Conservation (phyloP, 2,797 vertebrate genomes). For the Dicrostonyx torquatus region DNA sequence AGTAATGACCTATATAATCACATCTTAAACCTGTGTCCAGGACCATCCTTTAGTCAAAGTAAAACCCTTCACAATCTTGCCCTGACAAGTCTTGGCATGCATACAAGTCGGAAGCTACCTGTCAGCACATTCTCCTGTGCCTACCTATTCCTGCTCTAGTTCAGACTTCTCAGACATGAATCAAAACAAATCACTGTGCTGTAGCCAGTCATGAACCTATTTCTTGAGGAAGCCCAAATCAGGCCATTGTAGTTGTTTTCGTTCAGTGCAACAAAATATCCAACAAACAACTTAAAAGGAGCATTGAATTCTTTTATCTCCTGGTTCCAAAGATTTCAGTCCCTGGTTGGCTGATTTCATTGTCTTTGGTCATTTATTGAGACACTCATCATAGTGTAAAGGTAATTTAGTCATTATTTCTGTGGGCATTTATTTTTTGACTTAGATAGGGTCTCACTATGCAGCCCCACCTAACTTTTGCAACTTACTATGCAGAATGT, state of each 20-base stretch:
- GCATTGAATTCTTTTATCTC: neutral
- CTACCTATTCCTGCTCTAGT: neutral
- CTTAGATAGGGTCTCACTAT: neutral
- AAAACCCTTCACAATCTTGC: neutral
- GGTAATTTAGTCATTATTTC: neutral
- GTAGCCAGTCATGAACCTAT: neutral
- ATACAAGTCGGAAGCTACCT: neutral
- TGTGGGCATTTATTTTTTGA: neutral
- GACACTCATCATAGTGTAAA: neutral
- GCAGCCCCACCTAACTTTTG: neutral
- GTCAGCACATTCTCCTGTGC: neutral
- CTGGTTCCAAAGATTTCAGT: neutral
- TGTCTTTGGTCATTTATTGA: neutral
- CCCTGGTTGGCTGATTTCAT: neutral
- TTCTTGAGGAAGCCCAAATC: neutral
- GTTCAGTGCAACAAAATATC: neutral
- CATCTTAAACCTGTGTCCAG: neutral
- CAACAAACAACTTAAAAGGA: neutral
- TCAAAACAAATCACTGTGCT: too few relatives aligned
- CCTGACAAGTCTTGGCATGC: neutral
- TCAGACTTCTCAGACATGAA: neutral
- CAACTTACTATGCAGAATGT: neutral
- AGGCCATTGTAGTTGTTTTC: neutral
- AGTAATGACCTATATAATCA: neutral
- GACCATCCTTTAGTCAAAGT: neutral